These are phyloP conservation scores for Setipinna tenuifilis DNA, from an alignment of 2,797 vertebrate species.

Conservation along the genomic window DNA sequence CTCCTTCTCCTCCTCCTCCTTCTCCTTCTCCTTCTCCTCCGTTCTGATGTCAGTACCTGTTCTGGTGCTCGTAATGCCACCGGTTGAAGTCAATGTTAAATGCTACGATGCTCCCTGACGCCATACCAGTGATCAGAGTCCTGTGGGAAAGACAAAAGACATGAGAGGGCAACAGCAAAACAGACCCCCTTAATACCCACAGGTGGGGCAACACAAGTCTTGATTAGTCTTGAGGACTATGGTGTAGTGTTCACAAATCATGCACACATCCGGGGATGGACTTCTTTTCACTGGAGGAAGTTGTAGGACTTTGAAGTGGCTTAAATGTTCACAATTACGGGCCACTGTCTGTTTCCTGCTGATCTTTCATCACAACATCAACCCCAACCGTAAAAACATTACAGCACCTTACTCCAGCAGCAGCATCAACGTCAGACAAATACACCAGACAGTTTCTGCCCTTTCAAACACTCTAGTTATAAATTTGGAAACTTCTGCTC, in stretches of 20 bases:
- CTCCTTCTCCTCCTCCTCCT: slow-evolving; percentile 1
- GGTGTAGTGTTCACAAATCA: too few species aligned
- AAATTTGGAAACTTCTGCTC: too few species aligned
- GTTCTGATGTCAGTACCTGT: slow-evolving; percentile 83
- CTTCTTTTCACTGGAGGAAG: neutral
- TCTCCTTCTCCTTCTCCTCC: slow-evolving; percentile 1
- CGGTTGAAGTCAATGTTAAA: slow-evolving; percentile 99
- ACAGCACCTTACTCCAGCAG: too few species aligned
- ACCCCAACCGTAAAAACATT: too few species aligned
- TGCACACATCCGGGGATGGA: neutral
- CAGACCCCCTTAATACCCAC: too few species aligned
- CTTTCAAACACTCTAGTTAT: too few species aligned
- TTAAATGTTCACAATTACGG: neutral
- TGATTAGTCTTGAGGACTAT: too few species aligned
- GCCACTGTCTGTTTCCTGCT: too few species aligned
- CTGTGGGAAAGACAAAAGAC: slow-evolving; percentile 63
- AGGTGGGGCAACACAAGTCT: too few species aligned
- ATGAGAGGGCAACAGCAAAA: neutral
- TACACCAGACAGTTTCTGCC: too few species aligned
- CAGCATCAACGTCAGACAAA: too few species aligned
- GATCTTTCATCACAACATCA: too few species aligned
- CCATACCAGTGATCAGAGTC: slow-evolving; percentile 98
- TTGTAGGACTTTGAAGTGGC: neutral
- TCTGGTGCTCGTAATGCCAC: slow-evolving; percentile 98
- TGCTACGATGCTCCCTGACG: slow-evolving; percentile 97